Evolutionary conservation across 2,888 invertebrate species (phyloP).

Genomic region (Horisme vitalbata): DNA sequence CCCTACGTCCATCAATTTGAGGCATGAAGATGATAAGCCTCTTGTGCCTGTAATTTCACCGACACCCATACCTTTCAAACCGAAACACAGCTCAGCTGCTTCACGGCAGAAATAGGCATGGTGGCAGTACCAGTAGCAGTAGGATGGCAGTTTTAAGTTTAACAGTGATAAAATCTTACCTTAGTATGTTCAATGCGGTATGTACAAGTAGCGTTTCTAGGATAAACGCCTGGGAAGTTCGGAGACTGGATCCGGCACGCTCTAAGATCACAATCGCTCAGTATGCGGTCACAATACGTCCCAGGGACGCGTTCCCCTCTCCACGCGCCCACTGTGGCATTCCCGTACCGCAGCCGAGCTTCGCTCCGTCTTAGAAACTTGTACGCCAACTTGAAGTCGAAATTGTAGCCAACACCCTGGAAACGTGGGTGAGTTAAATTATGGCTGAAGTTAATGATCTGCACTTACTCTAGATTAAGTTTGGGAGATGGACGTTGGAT

Average conservation of each 20-base stretch:
- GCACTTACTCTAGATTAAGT: background rate
- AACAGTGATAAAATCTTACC: conserved; percentile 48
- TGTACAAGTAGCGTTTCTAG: conserved; percentile 92
- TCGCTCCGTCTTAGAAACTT: conserved; percentile 90
- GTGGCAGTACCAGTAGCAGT: no score
- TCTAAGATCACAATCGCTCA: conserved; percentile 88
- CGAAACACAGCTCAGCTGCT: no score
- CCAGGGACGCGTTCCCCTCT: conserved; percentile 89
- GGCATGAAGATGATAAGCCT: no score
- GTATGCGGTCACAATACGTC: conserved; percentile 91
- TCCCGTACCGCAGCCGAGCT: conserved; percentile 90
- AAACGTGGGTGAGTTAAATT: conserved; percentile 37
- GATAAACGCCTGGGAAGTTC: conserved; percentile 95
- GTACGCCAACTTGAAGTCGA: conserved; percentile 92
- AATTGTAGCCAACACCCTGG: conserved; percentile 89
- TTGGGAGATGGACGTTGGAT: no score
- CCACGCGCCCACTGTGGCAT: conserved; percentile 88
- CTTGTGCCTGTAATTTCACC: no score
- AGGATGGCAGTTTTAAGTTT: background rate
- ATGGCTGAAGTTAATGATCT: conserved; percentile 25
- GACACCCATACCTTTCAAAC: no score
- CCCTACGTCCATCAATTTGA: no score
- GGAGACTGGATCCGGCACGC: conserved; percentile 92
- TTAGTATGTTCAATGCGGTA: conserved; percentile 87
- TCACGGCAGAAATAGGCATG: no score